Evolutionary conservation across 2,113 vertebrate species (phyloP).

Genomic region (Heterotilapia buettikoferi): DNA sequence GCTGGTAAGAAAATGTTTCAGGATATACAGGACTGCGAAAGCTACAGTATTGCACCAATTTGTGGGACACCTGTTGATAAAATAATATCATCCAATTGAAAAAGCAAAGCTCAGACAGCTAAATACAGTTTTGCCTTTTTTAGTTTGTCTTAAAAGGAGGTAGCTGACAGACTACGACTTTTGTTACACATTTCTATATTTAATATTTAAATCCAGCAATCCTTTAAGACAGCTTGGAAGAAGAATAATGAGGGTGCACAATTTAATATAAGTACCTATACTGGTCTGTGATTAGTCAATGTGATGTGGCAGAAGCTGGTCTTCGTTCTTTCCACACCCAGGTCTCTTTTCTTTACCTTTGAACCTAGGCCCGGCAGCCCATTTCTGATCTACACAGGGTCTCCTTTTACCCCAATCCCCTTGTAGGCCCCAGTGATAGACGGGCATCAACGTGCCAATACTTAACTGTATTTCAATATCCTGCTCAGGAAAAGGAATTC

Average conservation of each 20-base stretch:
- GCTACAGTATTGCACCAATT: not conserved
- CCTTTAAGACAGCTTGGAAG: not conserved
- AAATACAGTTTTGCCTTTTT: not conserved
- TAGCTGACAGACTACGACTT: not conserved
- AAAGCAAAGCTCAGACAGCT: not conserved
- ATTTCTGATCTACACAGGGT: constrained; percentile 58
- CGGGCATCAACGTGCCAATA: constrained; percentile 81
- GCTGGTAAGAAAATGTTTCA: not conserved
- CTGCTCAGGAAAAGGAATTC: constrained; percentile 85
- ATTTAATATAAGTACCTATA: not conserved
- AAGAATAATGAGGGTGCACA: not conserved
- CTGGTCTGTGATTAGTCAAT: not conserved
- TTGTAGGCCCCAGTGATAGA: constrained; percentile 79
- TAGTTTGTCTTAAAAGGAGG: not conserved
- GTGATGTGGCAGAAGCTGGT: constrained; percentile 4
- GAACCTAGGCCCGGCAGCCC: constrained; percentile 56
- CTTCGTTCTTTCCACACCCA: constrained; percentile 33
- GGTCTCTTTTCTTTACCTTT: constrained; percentile 59
- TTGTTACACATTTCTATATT: not conserved
- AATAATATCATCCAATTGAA: not conserved
- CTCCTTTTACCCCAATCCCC: constrained; percentile 41
- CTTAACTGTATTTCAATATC: constrained; percentile 94
- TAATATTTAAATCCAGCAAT: not conserved
- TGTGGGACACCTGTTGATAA: constrained; percentile 11
- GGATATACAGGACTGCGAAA: not conserved